Conservation (phyloP, 2,797 vertebrate species). For the Enteromius fasciolatus region DNA sequence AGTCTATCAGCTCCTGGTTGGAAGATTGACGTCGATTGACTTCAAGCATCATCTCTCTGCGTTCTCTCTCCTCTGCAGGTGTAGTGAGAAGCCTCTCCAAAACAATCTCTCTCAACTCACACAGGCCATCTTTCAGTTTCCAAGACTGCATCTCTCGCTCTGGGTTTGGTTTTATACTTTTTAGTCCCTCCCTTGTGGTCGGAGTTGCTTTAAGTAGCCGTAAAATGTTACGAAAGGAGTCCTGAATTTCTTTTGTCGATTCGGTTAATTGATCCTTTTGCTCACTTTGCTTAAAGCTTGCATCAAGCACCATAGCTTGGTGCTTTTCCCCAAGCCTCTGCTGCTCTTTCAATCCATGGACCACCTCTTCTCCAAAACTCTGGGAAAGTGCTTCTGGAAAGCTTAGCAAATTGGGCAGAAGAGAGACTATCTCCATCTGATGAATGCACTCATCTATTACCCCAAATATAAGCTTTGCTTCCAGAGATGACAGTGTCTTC, state of each 20-base stretch:
- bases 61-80: conserved; percentile 71
- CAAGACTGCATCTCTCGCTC: conserved; percentile 43
- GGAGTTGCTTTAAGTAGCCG: conserved; percentile 70
- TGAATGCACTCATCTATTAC: conserved; percentile 80
- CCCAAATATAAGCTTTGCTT: conserved; percentile 75
- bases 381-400: conserved; percentile 50
- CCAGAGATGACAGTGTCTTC: conserved; percentile 69
- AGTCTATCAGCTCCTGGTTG: conserved; percentile 60
- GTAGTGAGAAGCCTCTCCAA: conserved; percentile 77
- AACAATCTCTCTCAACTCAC: conserved; percentile 72
- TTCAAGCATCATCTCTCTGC: conserved; percentile 62
- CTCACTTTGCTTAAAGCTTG: conserved; percentile 25
- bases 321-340: conserved; percentile 63
- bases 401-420: conserved; percentile 65
- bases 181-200: conserved; percentile 60
- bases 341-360: conserved; percentile 68
- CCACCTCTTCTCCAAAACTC: conserved; percentile 62
- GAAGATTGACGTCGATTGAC: conserved; percentile 51
- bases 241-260: conserved; percentile 65
- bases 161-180: conserved; percentile 17
- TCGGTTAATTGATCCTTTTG: conserved; percentile 22
- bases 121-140: conserved; percentile 70
- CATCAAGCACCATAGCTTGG: conserved; percentile 38
- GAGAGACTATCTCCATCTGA: conserved; percentile 75
- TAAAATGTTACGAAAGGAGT: conserved; percentile 76